phyloP scores from a whole-genome alignment of 2,888 invertebrate genomes.

The Theodoxus fluviatilis region DNA sequence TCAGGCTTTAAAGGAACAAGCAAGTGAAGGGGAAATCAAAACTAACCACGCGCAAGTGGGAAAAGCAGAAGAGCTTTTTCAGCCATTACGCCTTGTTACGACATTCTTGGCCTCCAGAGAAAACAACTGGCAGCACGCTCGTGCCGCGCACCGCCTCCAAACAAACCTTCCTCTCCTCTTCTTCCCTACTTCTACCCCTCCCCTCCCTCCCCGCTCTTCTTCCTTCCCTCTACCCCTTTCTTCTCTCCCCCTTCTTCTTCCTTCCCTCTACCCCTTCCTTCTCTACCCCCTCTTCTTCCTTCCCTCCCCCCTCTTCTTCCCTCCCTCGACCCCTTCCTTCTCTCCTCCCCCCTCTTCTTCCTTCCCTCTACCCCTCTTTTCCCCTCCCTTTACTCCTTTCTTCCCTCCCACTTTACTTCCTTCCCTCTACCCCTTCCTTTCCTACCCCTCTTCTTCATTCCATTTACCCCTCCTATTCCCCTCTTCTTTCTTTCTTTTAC shows the following conservation, averaged over 20 bases:
- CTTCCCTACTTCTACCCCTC: slow-evolving; percentile 9
- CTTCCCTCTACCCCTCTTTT: neutral
- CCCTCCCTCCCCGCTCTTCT: neutral
- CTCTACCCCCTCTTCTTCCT: neutral
- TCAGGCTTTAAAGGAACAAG: too few species aligned
- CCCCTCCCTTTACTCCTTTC: neutral
- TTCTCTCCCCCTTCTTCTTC: neutral
- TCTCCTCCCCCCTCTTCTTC: neutral
- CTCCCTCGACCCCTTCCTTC: slow-evolving; percentile 6
- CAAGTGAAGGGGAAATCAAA: too few species aligned
- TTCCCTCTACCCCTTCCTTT: neutral
- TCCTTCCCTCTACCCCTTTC: slow-evolving; percentile 5
- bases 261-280: neutral
- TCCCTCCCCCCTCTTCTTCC: neutral
- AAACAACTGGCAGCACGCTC: too few species aligned
- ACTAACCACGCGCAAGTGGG: too few species aligned
- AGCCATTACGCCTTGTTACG: too few species aligned
- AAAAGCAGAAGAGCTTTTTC: too few species aligned
- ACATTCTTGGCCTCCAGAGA: too few species aligned
- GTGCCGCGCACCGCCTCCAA: neutral
- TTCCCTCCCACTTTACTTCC: too few species aligned
- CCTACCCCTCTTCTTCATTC: too few species aligned
- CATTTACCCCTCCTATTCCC: slow-evolving; percentile 12
- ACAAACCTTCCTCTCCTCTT: neutral
- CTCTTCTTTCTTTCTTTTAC: slow-evolving; percentile 2